Evolutionary conservation across 2,888 invertebrate species (phyloP).

Genomic region (Synergus laeviventris): DNA sequence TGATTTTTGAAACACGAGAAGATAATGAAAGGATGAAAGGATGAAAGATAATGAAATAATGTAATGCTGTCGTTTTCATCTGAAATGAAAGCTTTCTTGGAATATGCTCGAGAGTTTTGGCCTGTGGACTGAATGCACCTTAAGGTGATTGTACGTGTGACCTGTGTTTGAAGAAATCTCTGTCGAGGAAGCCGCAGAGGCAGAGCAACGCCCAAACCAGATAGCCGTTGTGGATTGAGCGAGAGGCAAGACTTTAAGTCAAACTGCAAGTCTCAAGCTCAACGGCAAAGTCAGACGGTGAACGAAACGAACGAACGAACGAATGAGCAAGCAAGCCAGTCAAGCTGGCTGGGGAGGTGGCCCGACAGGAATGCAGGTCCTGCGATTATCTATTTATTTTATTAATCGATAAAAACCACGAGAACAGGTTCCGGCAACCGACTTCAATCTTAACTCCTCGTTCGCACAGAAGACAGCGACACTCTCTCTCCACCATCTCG

Average conservation of each 20-base stretch:
- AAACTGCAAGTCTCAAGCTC: constrained; percentile 7
- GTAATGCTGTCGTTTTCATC: background rate
- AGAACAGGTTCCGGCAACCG: constrained; percentile 69
- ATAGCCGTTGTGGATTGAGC: constrained; percentile 50
- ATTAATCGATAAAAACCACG: constrained; percentile 70
- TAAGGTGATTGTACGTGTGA: constrained; percentile 14
- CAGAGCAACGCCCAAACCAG: constrained; percentile 57
- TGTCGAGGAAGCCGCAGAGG: constrained; percentile 46
- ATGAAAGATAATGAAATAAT: no score
- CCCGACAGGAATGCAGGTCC: constrained; percentile 67
- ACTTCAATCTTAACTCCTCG: constrained; percentile 50
- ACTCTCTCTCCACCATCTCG: constrained; percentile 44
- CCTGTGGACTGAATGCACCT: background rate
- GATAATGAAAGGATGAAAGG: background rate
- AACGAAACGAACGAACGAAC: constrained; percentile 24
- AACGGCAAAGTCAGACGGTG: constrained; percentile 6
- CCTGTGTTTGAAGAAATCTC: constrained; percentile 42
- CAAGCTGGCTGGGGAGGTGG: constrained; percentile 57
- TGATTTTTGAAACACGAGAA: background rate
- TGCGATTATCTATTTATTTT: constrained; percentile 71
- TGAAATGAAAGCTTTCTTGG: background rate
- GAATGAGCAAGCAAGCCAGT: constrained; percentile 48
- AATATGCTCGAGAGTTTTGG: constrained; percentile 16
- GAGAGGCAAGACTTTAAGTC: constrained; percentile 24
- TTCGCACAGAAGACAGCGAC: constrained; percentile 45